Percentiles rank a stretch among this genome's conserved stretches.
These are phyloP conservation scores for Dynastes maya DNA, from an alignment of 2,888 invertebrate genomes.

Conservation along the genomic window DNA sequence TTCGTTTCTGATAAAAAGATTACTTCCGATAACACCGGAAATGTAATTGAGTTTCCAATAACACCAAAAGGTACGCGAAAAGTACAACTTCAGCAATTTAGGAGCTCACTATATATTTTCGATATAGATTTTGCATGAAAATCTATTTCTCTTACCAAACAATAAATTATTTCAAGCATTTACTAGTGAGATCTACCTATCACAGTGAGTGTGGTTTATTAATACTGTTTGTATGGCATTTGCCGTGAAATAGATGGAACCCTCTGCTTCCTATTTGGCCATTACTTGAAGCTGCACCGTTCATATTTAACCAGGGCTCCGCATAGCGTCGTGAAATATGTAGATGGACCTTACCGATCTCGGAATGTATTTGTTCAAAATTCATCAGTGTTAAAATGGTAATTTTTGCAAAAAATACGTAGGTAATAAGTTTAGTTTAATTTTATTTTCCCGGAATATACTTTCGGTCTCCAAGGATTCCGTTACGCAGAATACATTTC, in stretches of 20 bases:
- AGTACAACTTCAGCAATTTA: too few species aligned
- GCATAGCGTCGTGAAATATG: conserved; percentile 32
- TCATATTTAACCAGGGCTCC: conserved; percentile 27
- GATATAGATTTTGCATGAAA: too few species aligned
- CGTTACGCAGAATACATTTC: conserved; percentile 64
- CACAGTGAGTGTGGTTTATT: background rate
- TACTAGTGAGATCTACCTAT: background rate
- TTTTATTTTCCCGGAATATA: conserved; percentile 61
- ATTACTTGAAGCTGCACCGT: background rate
- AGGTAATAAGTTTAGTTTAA: conserved; percentile 63
- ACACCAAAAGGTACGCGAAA: too few species aligned
- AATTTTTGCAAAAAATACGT: conserved; percentile 48
- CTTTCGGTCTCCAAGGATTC: conserved; percentile 59
- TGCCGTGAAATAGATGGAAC: background rate
- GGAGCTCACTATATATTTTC: too few species aligned
- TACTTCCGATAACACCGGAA: too few species aligned
- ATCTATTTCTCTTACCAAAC: too few species aligned
- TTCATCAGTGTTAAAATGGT: conserved; percentile 33
- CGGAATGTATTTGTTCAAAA: conserved; percentile 23
- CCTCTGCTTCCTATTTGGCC: background rate
- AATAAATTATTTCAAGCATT: background rate
- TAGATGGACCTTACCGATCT: conserved; percentile 35
- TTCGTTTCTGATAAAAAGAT: too few species aligned
- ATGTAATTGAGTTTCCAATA: too few species aligned
- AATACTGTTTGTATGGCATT: conserved; percentile 1